Evolutionary conservation across 53 echinoderm and acorn worm genomes (phyloP).

Genomic region (Patiria pectinifera): DNA sequence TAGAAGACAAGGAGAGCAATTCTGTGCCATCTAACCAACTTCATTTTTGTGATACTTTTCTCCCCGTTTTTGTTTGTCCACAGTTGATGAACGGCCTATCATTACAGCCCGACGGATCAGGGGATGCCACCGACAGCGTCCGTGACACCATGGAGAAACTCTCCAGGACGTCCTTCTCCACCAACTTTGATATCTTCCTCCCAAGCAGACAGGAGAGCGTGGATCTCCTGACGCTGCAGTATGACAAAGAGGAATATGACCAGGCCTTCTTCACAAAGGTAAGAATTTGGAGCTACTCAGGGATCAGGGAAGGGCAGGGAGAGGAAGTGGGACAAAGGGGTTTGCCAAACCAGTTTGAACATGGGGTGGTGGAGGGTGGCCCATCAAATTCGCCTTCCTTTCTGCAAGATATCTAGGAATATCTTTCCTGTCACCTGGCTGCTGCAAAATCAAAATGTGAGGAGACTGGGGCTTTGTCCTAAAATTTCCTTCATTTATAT

Average conservation of each 20-base stretch:
- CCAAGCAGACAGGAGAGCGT: slow-evolving; percentile 81
- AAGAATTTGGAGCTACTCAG: background rate
- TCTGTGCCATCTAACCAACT: too few relatives aligned
- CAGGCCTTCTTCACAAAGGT: slow-evolving; percentile 77
- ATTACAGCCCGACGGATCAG: slow-evolving; percentile 63
- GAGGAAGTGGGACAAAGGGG: too few relatives aligned
- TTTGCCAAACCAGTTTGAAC: too few relatives aligned
- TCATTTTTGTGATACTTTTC: background rate
- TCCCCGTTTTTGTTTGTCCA: background rate
- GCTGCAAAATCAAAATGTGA: too few relatives aligned
- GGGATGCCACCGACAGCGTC: slow-evolving; percentile 67
- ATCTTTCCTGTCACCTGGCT: too few relatives aligned
- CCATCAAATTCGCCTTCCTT: too few relatives aligned
- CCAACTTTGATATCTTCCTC: slow-evolving; percentile 77
- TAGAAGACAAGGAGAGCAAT: too few relatives aligned
- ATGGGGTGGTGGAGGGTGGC: too few relatives aligned
- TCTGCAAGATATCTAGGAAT: too few relatives aligned
- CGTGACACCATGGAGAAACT: slow-evolving; percentile 69
- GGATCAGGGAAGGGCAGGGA: too few relatives aligned
- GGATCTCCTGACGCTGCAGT: slow-evolving; percentile 83
- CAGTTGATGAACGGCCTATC: slow-evolving; percentile 5
- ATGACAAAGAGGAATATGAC: slow-evolving; percentile 91
- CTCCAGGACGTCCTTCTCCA: slow-evolving; percentile 69
- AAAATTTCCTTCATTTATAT: too few relatives aligned
- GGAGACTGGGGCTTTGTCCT: too few relatives aligned